A percentile compares a stretch with the other conserved stretches of the same genome.
Evolutionary conservation across 1,140 invertebrate species (phyloP).

Genomic region (Eumaeus atala): DNA sequence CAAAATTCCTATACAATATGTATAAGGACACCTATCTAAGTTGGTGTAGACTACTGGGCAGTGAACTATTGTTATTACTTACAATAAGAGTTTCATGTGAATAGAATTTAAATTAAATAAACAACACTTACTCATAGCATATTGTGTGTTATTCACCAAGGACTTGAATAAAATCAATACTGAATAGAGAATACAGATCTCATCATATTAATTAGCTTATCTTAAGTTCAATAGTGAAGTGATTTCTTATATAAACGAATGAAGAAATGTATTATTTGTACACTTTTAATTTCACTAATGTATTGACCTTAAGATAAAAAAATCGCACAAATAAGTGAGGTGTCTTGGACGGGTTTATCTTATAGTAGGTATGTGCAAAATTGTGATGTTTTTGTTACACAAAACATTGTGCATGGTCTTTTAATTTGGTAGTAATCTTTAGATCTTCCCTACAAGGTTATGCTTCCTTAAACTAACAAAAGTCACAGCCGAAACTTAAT

Average conservation of each 20-base stretch:
- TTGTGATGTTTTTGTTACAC: slow-evolving; percentile 24
- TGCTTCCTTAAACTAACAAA: slow-evolving; percentile 40
- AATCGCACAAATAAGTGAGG: slow-evolving; percentile 25
- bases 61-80: slow-evolving; percentile 25
- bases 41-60: slow-evolving; percentile 30
- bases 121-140: neutral
- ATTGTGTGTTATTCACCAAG: neutral
- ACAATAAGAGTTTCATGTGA: neutral
- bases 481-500: slow-evolving; percentile 52
- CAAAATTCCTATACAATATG: slow-evolving; percentile 2
- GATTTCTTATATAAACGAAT: neutral
- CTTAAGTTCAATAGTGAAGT: neutral
- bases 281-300: slow-evolving; percentile 11
- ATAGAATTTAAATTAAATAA: slow-evolving; percentile 2
- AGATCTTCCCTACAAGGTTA: slow-evolving; percentile 15
- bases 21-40: slow-evolving; percentile 18
- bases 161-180: neutral
- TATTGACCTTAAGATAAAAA: slow-evolving; percentile 13
- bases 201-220: neutral
- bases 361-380: slow-evolving; percentile 35
- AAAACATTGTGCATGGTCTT: neutral
- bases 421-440: slow-evolving; percentile 11
- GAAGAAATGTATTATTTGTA: slow-evolving; percentile 5
- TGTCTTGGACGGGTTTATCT: slow-evolving; percentile 36
- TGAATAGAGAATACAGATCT: neutral